Base-by-base conservation (phyloP, 2,113 vertebrate species). In the Solea solea region DNA sequence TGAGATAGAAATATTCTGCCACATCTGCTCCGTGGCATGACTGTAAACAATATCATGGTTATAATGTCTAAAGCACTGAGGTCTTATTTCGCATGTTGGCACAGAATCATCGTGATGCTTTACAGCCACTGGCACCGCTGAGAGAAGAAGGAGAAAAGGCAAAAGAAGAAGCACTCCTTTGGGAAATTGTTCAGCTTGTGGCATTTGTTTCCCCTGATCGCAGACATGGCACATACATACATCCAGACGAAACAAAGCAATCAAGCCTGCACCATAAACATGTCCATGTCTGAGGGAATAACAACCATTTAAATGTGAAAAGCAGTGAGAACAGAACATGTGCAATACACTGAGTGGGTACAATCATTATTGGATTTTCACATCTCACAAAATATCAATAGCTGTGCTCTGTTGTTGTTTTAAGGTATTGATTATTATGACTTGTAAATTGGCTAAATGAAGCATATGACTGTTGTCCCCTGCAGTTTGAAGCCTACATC, bases 81-180 rank as follows among this genome's bases (percentile, higher is more conserved):
- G 62, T 83, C 67, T 78, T 53, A 69, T 82, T 88, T 83, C 62
- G 71, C 59, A 75, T 28, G 16, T 12, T 72, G 72, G 51, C 77
- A 68, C 44, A 54, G 66, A 70, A 7, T 57, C 61, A 7, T 58
- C 54, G 40, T 9, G 2, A n/a, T 69, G 66, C 62, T 73, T 84
- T 76, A 73, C 62, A 66, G 76, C 51, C 66, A 57, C 65, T 57
- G 69, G 59, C 69, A 10, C 66, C 7, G 16, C 66, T 52, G 61
- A 63, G 54, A 78, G 62, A 16, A 40, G 13, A 15, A 52, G 64
- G 41, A 69, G 55, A 15, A 52, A 61, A 46, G 65, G 55, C 6
- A 72, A 54, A 13, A 40, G 21, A 16, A 52, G 64, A 53, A 70
- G 54, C 41, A 40, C 69, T 72, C 81, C 39, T 3, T 56, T 59